phyloP scores from a whole-genome alignment of 37 sponge, comb jelly and placozoan species.

The Haliclona indistincta region DNA sequence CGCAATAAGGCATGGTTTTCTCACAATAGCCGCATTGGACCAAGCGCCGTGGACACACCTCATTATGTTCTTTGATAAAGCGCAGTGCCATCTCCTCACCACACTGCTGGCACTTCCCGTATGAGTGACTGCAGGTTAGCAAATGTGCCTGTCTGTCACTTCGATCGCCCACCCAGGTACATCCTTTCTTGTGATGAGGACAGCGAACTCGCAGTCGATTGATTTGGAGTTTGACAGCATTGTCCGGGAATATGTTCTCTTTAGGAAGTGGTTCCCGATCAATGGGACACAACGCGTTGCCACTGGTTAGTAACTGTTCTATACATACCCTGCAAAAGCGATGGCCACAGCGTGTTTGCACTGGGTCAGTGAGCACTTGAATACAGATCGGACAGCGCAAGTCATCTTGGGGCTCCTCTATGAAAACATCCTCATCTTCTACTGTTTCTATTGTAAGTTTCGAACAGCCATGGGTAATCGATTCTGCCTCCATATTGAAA shows the following conservation, averaged over 20 bases:
- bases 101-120: constrained; percentile 34
- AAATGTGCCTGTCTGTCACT: constrained; percentile 32
- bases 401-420: constrained; percentile 50
- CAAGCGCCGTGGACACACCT: constrained; percentile 14
- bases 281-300: constrained; percentile 53
- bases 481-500: too few relatives aligned
- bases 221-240: constrained; percentile 59
- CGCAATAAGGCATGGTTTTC: not conserved
- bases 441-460: not conserved
- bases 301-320: constrained; percentile 15
- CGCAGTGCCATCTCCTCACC: not conserved
- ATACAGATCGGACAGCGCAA: constrained; percentile 63
- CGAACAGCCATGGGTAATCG: not conserved
- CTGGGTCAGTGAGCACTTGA: constrained; percentile 35
- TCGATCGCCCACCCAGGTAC: constrained; percentile 51
- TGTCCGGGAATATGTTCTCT: constrained; percentile 53
- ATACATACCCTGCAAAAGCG: constrained; percentile 69
- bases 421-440: constrained; percentile 33
- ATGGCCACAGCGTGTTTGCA: constrained; percentile 72
- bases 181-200: constrained; percentile 30
- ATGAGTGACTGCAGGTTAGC: constrained; percentile 8
- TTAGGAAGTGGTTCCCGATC: constrained; percentile 36
- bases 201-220: constrained; percentile 49
- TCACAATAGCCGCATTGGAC: constrained; percentile 36
- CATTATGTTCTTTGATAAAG: not conserved